Evolutionary conservation across 2,797 vertebrate genomes (phyloP), one percentile per base, ranked within the genome.

Genomic region (Sternarchorhynchus goeldii): DNA sequence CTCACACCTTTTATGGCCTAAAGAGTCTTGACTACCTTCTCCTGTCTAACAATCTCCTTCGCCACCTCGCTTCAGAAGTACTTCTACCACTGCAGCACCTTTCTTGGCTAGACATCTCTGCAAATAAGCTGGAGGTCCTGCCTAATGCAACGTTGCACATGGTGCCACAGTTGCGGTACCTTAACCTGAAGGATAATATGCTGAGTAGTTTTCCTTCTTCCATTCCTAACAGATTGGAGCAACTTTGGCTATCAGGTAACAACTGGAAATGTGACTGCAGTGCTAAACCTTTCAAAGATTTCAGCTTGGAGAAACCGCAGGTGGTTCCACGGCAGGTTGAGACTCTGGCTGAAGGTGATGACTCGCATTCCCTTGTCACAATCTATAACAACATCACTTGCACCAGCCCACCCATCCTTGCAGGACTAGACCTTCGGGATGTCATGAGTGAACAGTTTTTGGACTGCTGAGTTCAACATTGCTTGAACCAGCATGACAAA

Each of bases 341-440:
- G 88, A 95, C 94, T 0, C 83, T 94, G 12, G 91, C 91, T 0
- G 97, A 98, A 78, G 94, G 93, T 0, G 96, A 98, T 0, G 95
- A 97, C 63, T 83, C 90, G 41, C 95, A 95, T 14, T 73, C 87
- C 0, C 93, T 95, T 0, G 60, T 92, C 57, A 95, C 95, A 60
- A 91, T 95, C 73, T 94, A 95, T 87, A 99, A 99, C 90, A 99
- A 98, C 80, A 95, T 99, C 85, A 98, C 96, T 75, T 99, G 98
- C 71, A 89, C 80, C 58, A 91, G 92, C 41, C 97, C 97, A 0
- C 85, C 89, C 0, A 82, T 78, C 0, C 20, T 95, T 55, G 87
- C 84, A 0, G 95, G 96, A 74, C 91, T 94, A 14, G 97, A 99
- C 88, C 92, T 98, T 29, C 92, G 97, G 0, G 96, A 98, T 69